Evolutionary conservation across 1,140 invertebrate genomes (phyloP).

Genomic region (Phthorimaea operculella): DNA sequence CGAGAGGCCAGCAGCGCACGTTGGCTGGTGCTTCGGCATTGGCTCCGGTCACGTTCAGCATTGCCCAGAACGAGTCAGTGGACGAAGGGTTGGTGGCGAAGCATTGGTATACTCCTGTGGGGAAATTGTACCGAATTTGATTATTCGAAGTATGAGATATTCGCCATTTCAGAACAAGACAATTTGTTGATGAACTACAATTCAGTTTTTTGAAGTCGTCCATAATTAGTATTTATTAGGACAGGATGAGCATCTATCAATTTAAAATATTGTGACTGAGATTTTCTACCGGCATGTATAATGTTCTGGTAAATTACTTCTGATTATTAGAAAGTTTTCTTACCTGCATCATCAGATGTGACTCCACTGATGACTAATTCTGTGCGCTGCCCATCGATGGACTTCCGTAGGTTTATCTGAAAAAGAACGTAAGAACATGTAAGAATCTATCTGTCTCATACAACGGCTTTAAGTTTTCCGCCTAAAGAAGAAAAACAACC

Average conservation of each 20-base stretch:
- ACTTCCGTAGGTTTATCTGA: conserved; percentile 35
- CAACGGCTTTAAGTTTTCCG: too few relatives aligned
- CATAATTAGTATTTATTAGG: too few relatives aligned
- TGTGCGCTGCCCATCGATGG: conserved; percentile 25
- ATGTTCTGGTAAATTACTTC: too few relatives aligned
- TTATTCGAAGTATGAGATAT: neutral
- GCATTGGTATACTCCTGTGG: conserved; percentile 56
- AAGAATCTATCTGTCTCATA: too few relatives aligned
- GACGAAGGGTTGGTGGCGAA: conserved; percentile 33
- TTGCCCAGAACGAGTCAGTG: conserved; percentile 32
- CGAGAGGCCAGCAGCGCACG: conserved; percentile 35
- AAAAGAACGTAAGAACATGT: conserved; percentile 18
- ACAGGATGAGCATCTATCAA: too few relatives aligned
- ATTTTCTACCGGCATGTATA: too few relatives aligned
- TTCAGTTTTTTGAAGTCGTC: too few relatives aligned
- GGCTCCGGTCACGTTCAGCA: conserved; percentile 36
- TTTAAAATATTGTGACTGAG: too few relatives aligned
- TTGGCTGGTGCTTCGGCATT: conserved; percentile 29
- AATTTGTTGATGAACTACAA: too few relatives aligned
- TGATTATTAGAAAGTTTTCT: neutral
- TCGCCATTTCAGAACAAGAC: neutral
- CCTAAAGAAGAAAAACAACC: too few relatives aligned
- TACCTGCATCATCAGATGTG: conserved; percentile 43
- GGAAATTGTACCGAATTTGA: neutral
- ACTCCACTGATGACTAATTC: conserved; percentile 48